Evolutionary conservation across 2,888 invertebrate genomes (phyloP), one percentile per base, ranked within the genome.

Genomic region (Palloptera scutellata): DNA sequence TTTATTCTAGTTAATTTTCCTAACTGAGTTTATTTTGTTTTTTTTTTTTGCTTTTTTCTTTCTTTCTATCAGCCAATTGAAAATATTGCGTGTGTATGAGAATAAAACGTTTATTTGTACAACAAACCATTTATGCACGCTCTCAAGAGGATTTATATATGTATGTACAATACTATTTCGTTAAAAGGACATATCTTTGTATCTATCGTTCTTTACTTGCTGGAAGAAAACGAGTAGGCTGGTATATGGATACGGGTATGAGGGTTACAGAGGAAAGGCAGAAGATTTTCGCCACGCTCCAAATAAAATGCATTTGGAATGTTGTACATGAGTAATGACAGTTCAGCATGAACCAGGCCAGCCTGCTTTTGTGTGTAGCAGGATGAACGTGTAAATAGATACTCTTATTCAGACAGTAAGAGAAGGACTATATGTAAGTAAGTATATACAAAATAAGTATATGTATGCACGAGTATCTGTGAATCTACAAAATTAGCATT

Each of bases 81-180:
- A 79, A 75, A 77, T 77, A 78, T 78, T 77, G 70, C 69, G 69
- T 30, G 30, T 67, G 73, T 64, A 71, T 61, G 68, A 68, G 73
- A 71, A 73, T 73, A 75, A 74, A 74, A 67, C 72, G 73, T 75
- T 75, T 76, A 75, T 76, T 75, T 76, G 72, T 63, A 70, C 70
- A 75, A 73, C 74, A 73, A 74, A 74, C 72, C 72, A 70, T 75
- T 76, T 74, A 68, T 71, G 63, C 67, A 71, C 71, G 70, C 75
- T 73, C 74, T 75, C 73, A 61, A 73, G 73, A 72, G 74, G 71
- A 76, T 76, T 74, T 72, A 73, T 71, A 66, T 71, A n/a, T n/a
- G n/a, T n/a, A n/a, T 69, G 71, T 71, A 72, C 70, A 30, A 30
- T 30, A 30, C 30, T 69, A 70, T 70, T 66, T 61, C 45, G 54